These are phyloP conservation scores for Phataginus tetradactyla DNA, from an alignment of 2,797 vertebrate genomes.

Conservation along the genomic window DNA sequence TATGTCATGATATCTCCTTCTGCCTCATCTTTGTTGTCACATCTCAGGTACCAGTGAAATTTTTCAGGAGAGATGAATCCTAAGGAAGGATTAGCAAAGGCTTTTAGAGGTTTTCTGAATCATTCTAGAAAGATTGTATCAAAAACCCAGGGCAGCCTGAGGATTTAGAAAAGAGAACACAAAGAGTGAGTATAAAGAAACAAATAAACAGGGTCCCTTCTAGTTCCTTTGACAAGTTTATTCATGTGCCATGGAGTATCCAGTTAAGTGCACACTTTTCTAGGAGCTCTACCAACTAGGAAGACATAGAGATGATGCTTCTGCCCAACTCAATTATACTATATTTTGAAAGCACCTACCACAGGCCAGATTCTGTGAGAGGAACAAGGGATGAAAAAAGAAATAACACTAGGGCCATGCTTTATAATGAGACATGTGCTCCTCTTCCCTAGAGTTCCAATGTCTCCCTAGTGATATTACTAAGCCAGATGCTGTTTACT, in stretches of 20 bases:
- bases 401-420: neutral
- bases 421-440: neutral
- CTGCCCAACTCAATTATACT: neutral
- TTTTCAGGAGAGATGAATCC: constrained; percentile 16
- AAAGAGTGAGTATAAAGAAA: neutral
- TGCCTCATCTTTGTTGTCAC: constrained; percentile 20
- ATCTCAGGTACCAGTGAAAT: neutral
- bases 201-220: neutral
- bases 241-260: neutral
- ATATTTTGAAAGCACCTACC: neutral
- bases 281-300: neutral
- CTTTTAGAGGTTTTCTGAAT: neutral
- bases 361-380: neutral
- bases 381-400: neutral
- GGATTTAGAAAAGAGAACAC: neutral
- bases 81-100: neutral
- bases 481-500: constrained; percentile 56
- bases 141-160: neutral
- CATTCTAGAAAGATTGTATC: neutral
- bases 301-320: neutral
- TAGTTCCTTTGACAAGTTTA: neutral
- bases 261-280: neutral
- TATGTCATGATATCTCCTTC: neutral
- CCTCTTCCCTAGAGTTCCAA: neutral
- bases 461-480: neutral